phyloP scores from a whole-genome alignment of 2,797 vertebrate species.

The Lepidocolaptes lacrymiger region DNA sequence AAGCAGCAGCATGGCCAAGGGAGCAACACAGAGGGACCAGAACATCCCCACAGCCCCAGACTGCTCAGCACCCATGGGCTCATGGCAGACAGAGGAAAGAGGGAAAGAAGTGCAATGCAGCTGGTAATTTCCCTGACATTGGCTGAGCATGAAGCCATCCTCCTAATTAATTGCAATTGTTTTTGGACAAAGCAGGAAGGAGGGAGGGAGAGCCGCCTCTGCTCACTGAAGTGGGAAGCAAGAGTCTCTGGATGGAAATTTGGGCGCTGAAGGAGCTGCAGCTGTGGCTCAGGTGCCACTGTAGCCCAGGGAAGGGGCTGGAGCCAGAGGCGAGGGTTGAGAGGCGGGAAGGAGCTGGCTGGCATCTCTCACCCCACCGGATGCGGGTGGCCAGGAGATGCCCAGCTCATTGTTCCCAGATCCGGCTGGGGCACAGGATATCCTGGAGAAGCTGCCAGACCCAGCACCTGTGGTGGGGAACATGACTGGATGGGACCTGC shows the following conservation, averaged over 20 bases:
- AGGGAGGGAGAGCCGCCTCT: not conserved
- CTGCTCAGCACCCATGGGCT: not conserved
- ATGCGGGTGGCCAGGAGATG: not conserved
- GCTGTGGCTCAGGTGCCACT: not conserved
- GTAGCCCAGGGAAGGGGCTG: fast-evolving
- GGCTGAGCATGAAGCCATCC: not conserved
- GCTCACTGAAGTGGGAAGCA: not conserved
- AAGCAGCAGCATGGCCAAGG: not conserved
- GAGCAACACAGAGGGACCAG: not conserved
- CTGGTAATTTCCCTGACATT: not conserved
- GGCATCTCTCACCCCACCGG: not conserved
- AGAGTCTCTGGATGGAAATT: not conserved
- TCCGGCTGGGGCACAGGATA: slow-evolving; percentile 17
- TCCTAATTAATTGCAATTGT: not conserved
- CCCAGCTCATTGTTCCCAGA: not conserved
- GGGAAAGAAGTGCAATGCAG: not conserved
- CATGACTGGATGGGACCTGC: fast-evolving
- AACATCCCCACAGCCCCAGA: not conserved
- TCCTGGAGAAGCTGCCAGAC: not conserved
- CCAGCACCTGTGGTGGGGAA: not conserved
- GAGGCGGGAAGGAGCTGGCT: not conserved
- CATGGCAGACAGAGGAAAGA: not conserved
- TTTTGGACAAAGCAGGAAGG: not conserved
- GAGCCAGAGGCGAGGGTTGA: fast-evolving
- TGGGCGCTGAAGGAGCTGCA: not conserved